Base-by-base conservation (phyloP, 2,797 vertebrate genomes). In the Hephaestus fuliginosus region DNA sequence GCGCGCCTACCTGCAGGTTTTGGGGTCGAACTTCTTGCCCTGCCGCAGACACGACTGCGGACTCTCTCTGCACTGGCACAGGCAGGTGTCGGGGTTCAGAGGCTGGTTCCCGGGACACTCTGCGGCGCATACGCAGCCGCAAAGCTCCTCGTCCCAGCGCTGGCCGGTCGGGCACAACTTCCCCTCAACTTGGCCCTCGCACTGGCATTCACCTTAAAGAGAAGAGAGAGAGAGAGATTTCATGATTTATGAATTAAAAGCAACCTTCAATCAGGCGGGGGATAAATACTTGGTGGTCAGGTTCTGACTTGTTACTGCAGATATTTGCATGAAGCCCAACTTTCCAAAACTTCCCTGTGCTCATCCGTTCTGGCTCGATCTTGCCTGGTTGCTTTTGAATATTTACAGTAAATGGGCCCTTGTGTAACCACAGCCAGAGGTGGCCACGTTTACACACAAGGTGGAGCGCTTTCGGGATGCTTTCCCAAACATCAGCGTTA, bases 1-100 rank as follows among this genome's bases (percentile, higher is more conserved):
- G 43, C 15, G 10, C 1, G 8, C 82, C 44, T 88, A 96, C 95
- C 95, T 96, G 95, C 95, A 96, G 73, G 84, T 93, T 71, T 88
- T 89, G 55, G 65, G 17, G 46, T 94, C 94, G 84, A 96, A 96
- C 84, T 76, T 94, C 87, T 93, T 95, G 57, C 95, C 95, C 75
- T 94, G 94, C 67, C 89, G 91, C 66, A 95, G 86, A 87, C 95
- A 96, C 1, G 91, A 93, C 33, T 93, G 76, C 0, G 72, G 65
- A 11, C 90, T 95, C 90, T 96, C 95, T 6, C 93, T 88, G 91
- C 95, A 96, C 87, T 96, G 86, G 51, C 95, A 96, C 78, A 88
- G 89, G 85, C 95, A 96, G 53, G 93, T 95, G 57, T 94, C 92
- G 0, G 94, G 93, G 84, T 95, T 94, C 2, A 95, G 92, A 2